Percentiles rank a stretch among this genome's conserved stretches.
Evolutionary conservation across 2,888 invertebrate species (phyloP).

Genomic region (Odontothrips loti): DNA sequence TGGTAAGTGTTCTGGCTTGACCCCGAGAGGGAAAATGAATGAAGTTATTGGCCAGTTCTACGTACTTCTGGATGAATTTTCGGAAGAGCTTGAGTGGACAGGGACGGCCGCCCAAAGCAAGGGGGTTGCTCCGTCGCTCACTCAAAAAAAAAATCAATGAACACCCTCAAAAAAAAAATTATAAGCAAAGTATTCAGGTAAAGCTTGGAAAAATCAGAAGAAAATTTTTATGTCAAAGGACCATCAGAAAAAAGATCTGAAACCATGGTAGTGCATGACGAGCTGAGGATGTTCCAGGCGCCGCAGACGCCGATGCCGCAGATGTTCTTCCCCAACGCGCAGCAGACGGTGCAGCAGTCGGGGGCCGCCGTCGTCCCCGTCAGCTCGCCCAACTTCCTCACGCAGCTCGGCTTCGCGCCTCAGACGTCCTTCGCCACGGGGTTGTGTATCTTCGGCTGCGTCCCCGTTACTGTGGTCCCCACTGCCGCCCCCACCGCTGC

Average conservation of each 20-base stretch:
- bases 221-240: too few species aligned
- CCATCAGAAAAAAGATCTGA: too few species aligned
- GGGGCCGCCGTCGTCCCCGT: background rate
- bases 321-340: background rate
- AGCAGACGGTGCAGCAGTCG: conserved; percentile 10
- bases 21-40: too few species aligned
- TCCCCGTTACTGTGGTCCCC: background rate
- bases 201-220: too few species aligned
- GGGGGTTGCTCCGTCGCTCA: too few species aligned
- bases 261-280: too few species aligned
- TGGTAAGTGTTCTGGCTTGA: too few species aligned
- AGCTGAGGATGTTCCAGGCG: background rate
- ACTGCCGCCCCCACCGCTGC: background rate
- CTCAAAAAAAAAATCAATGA: too few species aligned
- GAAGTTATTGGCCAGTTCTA: too few species aligned
- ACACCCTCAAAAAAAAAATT: background rate
- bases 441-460: conserved; percentile 10
- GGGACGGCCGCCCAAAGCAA: too few species aligned
- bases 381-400: conserved; percentile 2
- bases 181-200: background rate
- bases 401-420: conserved; percentile 1
- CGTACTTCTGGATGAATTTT: too few species aligned
- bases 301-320: background rate
- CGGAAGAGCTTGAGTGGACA: too few species aligned
- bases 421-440: conserved; percentile 23